These are phyloP conservation scores for Oxyteleia sp. DNA, from an alignment of 2,888 invertebrate species.

Conservation along the genomic window DNA sequence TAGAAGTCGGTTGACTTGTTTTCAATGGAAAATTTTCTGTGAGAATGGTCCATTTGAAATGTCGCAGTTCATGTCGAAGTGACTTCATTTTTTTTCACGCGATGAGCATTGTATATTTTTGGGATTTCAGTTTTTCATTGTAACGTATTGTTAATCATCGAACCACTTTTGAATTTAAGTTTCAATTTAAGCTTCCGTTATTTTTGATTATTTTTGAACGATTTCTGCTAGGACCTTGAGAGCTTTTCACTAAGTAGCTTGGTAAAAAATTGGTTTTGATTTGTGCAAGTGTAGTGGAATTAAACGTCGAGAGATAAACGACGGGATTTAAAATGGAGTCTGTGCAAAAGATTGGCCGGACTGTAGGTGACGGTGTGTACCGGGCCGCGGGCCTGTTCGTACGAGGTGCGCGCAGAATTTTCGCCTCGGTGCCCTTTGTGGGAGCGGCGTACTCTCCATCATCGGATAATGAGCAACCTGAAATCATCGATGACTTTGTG, in stretches of 20 bases:
- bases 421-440: constrained; percentile 84
- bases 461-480: constrained; percentile 4
- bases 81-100: too few species aligned
- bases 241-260: too few species aligned
- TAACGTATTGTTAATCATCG: too few species aligned
- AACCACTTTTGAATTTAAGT: too few species aligned
- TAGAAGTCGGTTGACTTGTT: background rate
- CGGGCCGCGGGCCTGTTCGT: constrained; percentile 83
- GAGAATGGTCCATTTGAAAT: background rate
- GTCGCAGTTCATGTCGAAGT: background rate
- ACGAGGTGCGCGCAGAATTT: constrained; percentile 83
- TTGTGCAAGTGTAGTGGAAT: constrained; percentile 30
- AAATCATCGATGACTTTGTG: constrained; percentile 29
- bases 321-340: constrained; percentile 82
- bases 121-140: too few species aligned
- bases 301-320: constrained; percentile 23
- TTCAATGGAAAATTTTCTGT: background rate
- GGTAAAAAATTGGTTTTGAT: too few species aligned
- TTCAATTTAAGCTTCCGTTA: too few species aligned
- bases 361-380: constrained; percentile 83
- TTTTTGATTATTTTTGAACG: too few species aligned
- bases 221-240: too few species aligned
- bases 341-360: constrained; percentile 84
- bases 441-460: constrained; percentile 74
- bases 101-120: too few species aligned